These are phyloP conservation scores for Melanogrammus aeglefinus DNA, from an alignment of 2,797 vertebrate genomes.

Conservation along the genomic window DNA sequence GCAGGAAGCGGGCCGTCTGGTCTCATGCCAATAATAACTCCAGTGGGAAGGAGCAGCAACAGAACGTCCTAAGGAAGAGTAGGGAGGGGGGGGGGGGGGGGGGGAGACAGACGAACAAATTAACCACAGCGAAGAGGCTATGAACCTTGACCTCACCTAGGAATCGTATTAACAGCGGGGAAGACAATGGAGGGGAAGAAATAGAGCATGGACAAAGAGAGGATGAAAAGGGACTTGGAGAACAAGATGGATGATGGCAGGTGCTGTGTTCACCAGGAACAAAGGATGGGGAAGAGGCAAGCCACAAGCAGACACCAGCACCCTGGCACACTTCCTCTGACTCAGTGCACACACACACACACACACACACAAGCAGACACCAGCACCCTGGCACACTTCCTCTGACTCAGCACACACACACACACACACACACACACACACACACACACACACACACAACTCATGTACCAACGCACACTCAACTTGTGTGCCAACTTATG, in stretches of 20 bases:
- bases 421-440: too few species aligned
- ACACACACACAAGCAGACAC: conserved; percentile 12
- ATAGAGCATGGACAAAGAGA: conserved; percentile 13
- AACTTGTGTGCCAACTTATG: conserved; percentile 3
- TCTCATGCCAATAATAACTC: conserved; percentile 59
- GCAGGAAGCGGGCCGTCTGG: conserved; percentile 30
- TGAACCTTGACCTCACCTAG: not conserved
- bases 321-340: not conserved
- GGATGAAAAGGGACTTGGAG: not conserved
- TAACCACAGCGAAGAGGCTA: not conserved
- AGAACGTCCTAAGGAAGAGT: conserved; percentile 40
- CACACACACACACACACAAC: conserved; percentile 20
- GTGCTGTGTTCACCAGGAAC: conserved; percentile 26
- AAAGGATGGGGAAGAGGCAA: conserved; percentile 30
- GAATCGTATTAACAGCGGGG: conserved; percentile 1
- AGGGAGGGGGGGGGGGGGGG: not conserved
- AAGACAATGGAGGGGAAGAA: not conserved
- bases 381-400: not conserved
- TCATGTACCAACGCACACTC: conserved; percentile 20
- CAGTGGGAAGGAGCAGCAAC: conserved; percentile 31
- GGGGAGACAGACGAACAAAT: conserved; percentile 17
- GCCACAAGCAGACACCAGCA: not conserved
- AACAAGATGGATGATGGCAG: conserved; percentile 7
- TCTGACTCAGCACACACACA: not conserved
- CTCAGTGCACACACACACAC: conserved; percentile 9